phyloP scores from a whole-genome alignment of 2,888 invertebrate species.

The Agrotis ipsilon region DNA sequence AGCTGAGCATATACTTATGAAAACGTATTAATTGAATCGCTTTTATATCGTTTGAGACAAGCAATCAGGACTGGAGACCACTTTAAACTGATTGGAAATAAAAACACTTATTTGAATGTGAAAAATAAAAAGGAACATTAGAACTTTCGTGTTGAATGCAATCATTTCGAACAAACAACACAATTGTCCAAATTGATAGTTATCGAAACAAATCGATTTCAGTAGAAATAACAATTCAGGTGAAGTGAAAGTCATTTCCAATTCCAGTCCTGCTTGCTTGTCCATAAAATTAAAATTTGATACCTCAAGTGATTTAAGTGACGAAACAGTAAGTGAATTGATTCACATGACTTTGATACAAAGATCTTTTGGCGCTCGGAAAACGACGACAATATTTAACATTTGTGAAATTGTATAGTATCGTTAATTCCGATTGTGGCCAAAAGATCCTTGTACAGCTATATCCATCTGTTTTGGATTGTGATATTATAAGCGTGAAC shows the following conservation, averaged over 20 bases:
- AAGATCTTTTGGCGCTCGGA: neutral
- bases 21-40: slow-evolving; percentile 78
- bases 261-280: slow-evolving; percentile 28
- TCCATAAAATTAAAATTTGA: slow-evolving; percentile 23
- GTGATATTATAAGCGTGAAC: slow-evolving; percentile 67
- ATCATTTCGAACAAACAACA: slow-evolving; percentile 10
- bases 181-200: slow-evolving; percentile 24
- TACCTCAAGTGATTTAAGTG: slow-evolving; percentile 54
- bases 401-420: no score
- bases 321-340: slow-evolving; percentile 25
- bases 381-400: no score
- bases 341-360: slow-evolving; percentile 26
- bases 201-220: slow-evolving; percentile 14
- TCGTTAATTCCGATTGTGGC: neutral
- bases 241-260: slow-evolving; percentile 7
- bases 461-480: slow-evolving; percentile 52
- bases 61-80: slow-evolving; percentile 38
- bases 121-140: slow-evolving; percentile 23
- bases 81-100: slow-evolving; percentile 29
- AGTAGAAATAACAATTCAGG: neutral
- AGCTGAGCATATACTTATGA: slow-evolving; percentile 84
- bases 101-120: slow-evolving; percentile 20
- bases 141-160: slow-evolving; percentile 19
- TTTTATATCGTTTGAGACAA: slow-evolving; percentile 45
- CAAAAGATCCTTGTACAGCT: neutral